Percentiles rank a stretch among this genome's conserved stretches.
phyloP scores from a whole-genome alignment of 2,888 invertebrate genomes.

The Nemapogon koenigi region DNA sequence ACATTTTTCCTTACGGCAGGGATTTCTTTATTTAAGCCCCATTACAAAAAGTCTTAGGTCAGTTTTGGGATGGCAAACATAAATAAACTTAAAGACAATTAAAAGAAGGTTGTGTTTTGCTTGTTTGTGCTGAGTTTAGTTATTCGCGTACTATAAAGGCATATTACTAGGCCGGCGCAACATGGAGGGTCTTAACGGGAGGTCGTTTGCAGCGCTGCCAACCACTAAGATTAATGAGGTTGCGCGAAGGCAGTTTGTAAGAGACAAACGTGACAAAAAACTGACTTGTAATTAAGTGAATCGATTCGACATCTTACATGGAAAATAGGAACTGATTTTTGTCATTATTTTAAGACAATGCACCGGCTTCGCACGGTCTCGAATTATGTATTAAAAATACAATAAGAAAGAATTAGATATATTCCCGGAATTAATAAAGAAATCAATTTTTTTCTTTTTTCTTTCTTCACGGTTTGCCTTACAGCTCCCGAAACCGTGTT shows the following conservation, averaged over 20 bases:
- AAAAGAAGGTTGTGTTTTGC: constrained; percentile 49
- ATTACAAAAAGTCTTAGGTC: constrained; percentile 28
- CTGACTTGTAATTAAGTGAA: constrained; percentile 39
- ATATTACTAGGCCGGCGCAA: constrained; percentile 50
- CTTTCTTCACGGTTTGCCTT: no score
- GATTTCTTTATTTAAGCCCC: constrained; percentile 44
- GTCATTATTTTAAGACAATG: no score
- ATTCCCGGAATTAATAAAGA: no score
- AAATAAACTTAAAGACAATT: constrained; percentile 37
- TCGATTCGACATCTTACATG: constrained; percentile 22
- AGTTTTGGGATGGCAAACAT: background rate
- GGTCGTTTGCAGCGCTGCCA: constrained; percentile 61
- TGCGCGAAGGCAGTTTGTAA: constrained; percentile 53
- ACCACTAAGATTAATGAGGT: constrained; percentile 58
- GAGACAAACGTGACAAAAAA: constrained; percentile 50
- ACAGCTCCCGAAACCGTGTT: no score
- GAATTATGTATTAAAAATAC: no score
- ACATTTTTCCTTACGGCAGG: constrained; percentile 40
- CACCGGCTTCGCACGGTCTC: no score
- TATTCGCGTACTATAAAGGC: constrained; percentile 39
- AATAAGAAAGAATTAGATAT: no score
- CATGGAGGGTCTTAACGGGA: constrained; percentile 58
- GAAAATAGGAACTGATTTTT: background rate
- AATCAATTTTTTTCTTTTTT: no score
- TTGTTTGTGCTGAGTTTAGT: constrained; percentile 41